Conservation (phyloP, 2,113 vertebrate genomes). For the Takifugu flavidus region DNA sequence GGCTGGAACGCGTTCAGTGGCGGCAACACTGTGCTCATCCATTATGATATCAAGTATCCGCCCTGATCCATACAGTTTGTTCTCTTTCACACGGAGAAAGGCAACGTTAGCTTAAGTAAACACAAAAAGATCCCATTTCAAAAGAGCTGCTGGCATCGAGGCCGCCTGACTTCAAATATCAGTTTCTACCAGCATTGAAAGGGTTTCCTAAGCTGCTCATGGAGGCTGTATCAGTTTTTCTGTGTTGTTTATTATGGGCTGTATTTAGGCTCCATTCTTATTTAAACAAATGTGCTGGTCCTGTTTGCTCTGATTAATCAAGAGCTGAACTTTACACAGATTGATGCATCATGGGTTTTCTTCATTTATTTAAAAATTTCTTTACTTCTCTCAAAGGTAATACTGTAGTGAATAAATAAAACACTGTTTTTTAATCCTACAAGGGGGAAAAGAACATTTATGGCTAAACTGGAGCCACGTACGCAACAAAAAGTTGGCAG, state of each 20-base stretch:
- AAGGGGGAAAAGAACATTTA: too few species aligned
- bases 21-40: not conserved
- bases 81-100: slow-evolving; percentile 22
- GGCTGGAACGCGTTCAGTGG: not conserved
- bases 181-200: slow-evolving; percentile 35
- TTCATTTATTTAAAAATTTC: too few species aligned
- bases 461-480: too few species aligned
- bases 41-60: not conserved
- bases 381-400: too few species aligned
- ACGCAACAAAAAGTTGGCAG: too few species aligned
- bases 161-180: slow-evolving; percentile 25
- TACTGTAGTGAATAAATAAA: too few species aligned
- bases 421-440: too few species aligned
- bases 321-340: slow-evolving; percentile 14
- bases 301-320: slow-evolving; percentile 13
- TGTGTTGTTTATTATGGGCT: not conserved
- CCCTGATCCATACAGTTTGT: not conserved
- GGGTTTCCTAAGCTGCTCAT: slow-evolving; percentile 22
- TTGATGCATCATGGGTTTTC: not conserved
- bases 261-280: not conserved
- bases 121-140: slow-evolving; percentile 34
- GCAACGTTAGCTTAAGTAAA: slow-evolving; percentile 22
- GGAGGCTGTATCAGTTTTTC: slow-evolving; percentile 13
- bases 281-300: not conserved
- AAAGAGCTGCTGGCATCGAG: slow-evolving; percentile 14